Evolutionary conservation across 2,888 invertebrate genomes (phyloP).

Genomic region (Ornithoptera priamus): DNA sequence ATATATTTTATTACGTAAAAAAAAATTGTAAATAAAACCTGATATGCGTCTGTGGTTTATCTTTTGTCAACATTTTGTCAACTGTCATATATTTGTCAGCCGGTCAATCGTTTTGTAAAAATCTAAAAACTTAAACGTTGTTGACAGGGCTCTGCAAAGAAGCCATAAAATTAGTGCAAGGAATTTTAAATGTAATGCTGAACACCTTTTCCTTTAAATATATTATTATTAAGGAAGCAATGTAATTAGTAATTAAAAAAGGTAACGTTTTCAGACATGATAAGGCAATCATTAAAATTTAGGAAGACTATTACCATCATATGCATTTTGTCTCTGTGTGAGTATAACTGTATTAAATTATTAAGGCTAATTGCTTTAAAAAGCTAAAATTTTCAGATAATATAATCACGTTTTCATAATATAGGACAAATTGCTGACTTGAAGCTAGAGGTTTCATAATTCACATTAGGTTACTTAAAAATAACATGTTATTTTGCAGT

Average conservation of each 20-base stretch:
- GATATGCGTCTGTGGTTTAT: background rate
- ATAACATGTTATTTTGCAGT: slow-evolving; percentile 49
- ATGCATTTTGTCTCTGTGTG: slow-evolving; percentile 59
- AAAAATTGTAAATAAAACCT: no score
- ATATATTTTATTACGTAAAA: no score
- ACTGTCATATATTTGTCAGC: slow-evolving; percentile 17
- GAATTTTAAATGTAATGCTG: background rate
- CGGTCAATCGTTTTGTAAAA: slow-evolving; percentile 8
- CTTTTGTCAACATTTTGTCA: slow-evolving; percentile 2
- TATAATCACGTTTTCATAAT: background rate
- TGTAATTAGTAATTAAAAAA: slow-evolving; percentile 48
- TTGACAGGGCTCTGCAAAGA: background rate
- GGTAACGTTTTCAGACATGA: slow-evolving; percentile 61
- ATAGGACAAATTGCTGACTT: slow-evolving; percentile 4
- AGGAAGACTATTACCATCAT: slow-evolving; percentile 65
- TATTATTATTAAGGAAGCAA: slow-evolving; percentile 43
- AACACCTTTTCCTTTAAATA: background rate
- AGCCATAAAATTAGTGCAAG: slow-evolving; percentile 10
- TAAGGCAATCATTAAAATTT: slow-evolving; percentile 68
- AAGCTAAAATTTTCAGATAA: background rate
- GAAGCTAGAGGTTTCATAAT: background rate
- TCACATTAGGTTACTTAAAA: slow-evolving; percentile 5
- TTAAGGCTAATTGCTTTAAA: slow-evolving; percentile 10
- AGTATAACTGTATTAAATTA: slow-evolving; percentile 42
- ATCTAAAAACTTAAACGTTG: background rate